Conservation (phyloP, 2,797 vertebrate species). For the Tachyglossus aculeatus region DNA sequence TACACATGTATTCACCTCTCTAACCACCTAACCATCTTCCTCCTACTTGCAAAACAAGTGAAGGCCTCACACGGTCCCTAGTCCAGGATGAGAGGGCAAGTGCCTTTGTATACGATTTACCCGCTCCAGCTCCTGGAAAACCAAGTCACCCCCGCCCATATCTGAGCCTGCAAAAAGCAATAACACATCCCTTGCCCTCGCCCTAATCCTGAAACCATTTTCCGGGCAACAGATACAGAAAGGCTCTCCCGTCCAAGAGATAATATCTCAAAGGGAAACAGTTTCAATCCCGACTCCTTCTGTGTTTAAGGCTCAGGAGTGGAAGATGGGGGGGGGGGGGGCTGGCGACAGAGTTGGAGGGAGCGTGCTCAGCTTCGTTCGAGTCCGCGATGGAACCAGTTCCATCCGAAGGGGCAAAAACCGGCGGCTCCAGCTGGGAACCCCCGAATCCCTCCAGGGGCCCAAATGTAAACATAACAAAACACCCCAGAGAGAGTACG, state of each 20-base stretch:
- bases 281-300: neutral
- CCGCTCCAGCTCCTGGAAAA: neutral
- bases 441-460: neutral
- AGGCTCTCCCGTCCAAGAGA: constrained; percentile 6
- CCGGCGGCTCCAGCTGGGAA: no score
- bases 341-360: neutral
- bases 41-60: no score
- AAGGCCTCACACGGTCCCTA: no score
- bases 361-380: neutral
- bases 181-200: no score
- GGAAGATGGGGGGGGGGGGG: neutral
- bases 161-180: constrained; percentile 8
- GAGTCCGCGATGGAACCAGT: neutral
- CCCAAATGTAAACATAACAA: neutral
- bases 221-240: constrained; percentile 7
- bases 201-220: constrained; percentile 28
- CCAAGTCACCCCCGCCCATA: neutral
- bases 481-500: neutral
- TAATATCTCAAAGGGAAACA: constrained; percentile 7
- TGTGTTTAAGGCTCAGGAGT: neutral
- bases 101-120: neutral
- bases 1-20: neutral
- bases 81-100: neutral
- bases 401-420: no score
- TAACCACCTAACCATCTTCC: no score